Conservation (phyloP, 23 tunicate genomes). For the Halocynthia roretzi region DNA sequence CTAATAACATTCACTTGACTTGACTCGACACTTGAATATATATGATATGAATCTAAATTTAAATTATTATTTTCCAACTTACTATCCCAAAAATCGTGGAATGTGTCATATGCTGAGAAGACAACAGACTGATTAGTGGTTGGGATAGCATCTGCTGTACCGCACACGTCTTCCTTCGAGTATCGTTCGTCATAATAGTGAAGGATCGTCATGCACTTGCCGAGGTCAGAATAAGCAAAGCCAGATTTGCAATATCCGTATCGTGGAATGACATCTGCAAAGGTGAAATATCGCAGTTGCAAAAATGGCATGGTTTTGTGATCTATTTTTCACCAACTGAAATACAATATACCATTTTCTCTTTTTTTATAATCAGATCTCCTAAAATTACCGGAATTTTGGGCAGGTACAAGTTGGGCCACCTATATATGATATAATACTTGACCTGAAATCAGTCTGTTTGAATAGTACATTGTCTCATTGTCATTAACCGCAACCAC, state of each 20-base stretch:
- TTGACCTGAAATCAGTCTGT: conserved; percentile 6
- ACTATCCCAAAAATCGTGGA: no score
- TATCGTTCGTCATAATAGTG: not conserved
- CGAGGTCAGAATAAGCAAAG: not conserved
- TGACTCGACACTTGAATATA: no score
- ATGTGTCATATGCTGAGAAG: no score
- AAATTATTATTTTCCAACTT: no score
- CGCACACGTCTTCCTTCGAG: not conserved
- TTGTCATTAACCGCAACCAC: not conserved
- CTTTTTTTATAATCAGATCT: no score
- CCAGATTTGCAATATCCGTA: conserved; percentile 8
- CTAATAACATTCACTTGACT: no score
- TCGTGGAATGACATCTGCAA: not conserved
- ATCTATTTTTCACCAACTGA: no score
- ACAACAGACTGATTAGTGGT: not conserved
- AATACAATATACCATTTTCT: no score
- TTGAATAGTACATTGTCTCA: conserved; percentile 1
- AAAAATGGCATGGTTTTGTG: no score
- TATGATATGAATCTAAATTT: no score
- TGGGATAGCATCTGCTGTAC: not conserved
- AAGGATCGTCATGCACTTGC: not conserved
- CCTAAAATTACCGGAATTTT: no score
- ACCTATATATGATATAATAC: not conserved
- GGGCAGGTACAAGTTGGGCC: not conserved
- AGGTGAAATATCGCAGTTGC: no score